phyloP scores from a whole-genome alignment of 2,888 invertebrate genomes.

The Thelaira solivaga region DNA sequence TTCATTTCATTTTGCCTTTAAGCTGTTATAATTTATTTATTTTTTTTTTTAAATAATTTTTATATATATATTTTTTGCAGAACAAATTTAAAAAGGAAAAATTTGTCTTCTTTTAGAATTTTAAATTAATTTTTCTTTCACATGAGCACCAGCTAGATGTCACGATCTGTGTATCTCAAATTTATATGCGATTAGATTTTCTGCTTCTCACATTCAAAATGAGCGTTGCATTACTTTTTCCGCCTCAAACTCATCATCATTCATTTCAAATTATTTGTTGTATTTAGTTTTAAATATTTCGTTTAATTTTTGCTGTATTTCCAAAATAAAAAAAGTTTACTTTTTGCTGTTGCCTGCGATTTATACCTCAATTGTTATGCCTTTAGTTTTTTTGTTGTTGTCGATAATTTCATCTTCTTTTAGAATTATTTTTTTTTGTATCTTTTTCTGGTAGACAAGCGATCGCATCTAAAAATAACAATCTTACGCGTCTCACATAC shows the following conservation, averaged over 20 bases:
- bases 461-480: slow-evolving; percentile 63
- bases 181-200: slow-evolving; percentile 1
- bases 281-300: slow-evolving; percentile 21
- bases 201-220: slow-evolving; percentile 9
- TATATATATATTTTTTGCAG: neutral
- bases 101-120: slow-evolving; percentile 14
- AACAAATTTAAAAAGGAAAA: neutral
- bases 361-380: slow-evolving; percentile 39
- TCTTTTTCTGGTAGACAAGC: slow-evolving; percentile 38
- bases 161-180: slow-evolving; percentile 8
- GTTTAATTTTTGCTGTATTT: slow-evolving; percentile 5
- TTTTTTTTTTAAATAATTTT: neutral
- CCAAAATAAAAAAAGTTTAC: slow-evolving; percentile 10
- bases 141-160: neutral
- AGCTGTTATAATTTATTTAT: neutral
- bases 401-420: slow-evolving; percentile 33
- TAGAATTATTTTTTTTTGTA: slow-evolving; percentile 23
- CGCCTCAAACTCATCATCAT: slow-evolving; percentile 14
- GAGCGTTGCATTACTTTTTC: slow-evolving; percentile 40
- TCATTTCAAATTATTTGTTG: neutral
- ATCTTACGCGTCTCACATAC: slow-evolving; percentile 55
- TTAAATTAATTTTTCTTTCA: neutral
- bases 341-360: slow-evolving; percentile 24
- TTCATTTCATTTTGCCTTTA: neutral
- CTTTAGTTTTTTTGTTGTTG: slow-evolving; percentile 46